These are phyloP conservation scores for Pardalotus punctatus DNA, from an alignment of 2,113 vertebrate genomes.

Conservation along the genomic window DNA sequence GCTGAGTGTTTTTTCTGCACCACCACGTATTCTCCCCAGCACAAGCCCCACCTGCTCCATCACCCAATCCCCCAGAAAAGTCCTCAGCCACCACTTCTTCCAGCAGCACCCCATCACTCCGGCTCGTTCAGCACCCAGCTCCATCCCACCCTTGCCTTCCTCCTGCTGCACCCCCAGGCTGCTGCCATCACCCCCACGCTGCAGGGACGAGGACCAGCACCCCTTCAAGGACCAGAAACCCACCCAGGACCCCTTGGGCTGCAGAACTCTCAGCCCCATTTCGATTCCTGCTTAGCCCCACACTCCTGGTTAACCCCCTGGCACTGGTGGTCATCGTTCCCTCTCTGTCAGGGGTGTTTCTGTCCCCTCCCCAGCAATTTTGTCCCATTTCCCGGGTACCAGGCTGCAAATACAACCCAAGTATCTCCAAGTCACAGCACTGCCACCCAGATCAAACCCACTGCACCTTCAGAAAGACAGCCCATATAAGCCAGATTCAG, in stretches of 20 bases:
- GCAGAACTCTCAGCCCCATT: not conserved
- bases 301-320: not conserved
- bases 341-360: not conserved
- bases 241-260: not conserved
- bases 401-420: not conserved
- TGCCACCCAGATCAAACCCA: not conserved
- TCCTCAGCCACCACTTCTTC: accelerated
- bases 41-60: not conserved
- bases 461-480: not conserved
- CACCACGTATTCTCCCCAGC: accelerated
- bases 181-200: not conserved
- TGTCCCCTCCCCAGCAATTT: not conserved
- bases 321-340: accelerated
- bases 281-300: not conserved
- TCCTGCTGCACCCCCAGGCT: not conserved
- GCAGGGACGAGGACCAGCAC: accelerated
- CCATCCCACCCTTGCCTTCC: not conserved
- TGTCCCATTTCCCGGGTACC: not conserved
- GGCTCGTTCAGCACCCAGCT: not conserved
- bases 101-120: not conserved
- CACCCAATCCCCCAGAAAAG: not conserved
- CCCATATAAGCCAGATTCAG: not conserved
- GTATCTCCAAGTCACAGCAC: not conserved
- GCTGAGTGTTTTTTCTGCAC: not conserved
- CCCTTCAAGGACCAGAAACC: not conserved